Evolutionary conservation across 1,140 invertebrate genomes (phyloP), one percentile per base, ranked within the genome.

Genomic region (Aphaenogaster rudis): DNA sequence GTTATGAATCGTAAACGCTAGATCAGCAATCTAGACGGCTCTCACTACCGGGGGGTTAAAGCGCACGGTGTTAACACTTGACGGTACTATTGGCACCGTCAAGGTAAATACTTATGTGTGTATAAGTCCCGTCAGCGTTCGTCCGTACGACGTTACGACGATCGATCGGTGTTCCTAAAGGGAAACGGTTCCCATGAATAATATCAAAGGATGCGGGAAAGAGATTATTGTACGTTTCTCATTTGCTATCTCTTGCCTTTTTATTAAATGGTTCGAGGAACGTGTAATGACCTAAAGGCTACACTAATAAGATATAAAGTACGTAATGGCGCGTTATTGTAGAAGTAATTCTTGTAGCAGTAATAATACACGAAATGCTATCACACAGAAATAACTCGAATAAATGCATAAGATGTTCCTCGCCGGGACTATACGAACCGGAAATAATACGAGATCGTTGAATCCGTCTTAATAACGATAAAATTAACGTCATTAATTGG

Each of bases 1-100:
- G 93, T 95, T 95, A 95, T 94, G 94, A 94, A 94, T 94, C 94
- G 93, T 95, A 95, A 95, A 94, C 93, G 89, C 92, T 91, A 94
- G 94, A 94, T 94, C 94, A 94, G 93, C 92, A 93, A 94, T 95
- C 92, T 92, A 88, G 74, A 57, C 67, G 82, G 64, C 69, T 79
- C 88, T 86, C 63, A 45, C 85, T 86, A 66, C 69, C 42, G 72
- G 52, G 88, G 66, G 92, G 92, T 90, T 92, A 90, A 90, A 89
- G 84, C 81, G 91, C 90, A 90, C 88, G 59, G 82, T 89, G 93
- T 93, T 93, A 94, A 93, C 91, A 93, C 88, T 74, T 69, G 88
- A 91, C 88, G 88, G 92, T 92, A 86, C 88, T 88, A 89, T 92
- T 92, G 91, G 88, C 91, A 90, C 90, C 86, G 81, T 63, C 57